Evolutionary conservation across 2,888 invertebrate species (phyloP).

Genomic region (Drosophila antonietae): DNA sequence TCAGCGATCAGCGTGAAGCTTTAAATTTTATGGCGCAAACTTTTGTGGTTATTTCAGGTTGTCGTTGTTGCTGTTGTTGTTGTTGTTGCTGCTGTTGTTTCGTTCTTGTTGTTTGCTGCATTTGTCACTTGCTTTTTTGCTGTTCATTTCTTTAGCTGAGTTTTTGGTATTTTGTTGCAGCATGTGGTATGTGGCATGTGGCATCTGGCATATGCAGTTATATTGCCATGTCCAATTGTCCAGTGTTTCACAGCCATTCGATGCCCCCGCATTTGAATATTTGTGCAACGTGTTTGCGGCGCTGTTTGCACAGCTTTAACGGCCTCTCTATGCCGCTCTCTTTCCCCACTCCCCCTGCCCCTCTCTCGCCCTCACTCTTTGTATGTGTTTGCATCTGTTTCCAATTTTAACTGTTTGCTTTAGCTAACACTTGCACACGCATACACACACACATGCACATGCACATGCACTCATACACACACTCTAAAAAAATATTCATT

Average conservation of each 20-base stretch:
- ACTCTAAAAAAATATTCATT: constrained; percentile 20
- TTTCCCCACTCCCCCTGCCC: too few relatives aligned
- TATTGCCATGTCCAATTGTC: constrained; percentile 54
- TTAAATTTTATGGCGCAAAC: constrained; percentile 55
- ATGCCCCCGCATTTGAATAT: constrained; percentile 63
- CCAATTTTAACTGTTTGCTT: constrained; percentile 65
- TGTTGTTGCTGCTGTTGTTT: neutral
- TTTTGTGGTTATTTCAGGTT: constrained; percentile 56
- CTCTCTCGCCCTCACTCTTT: constrained; percentile 2
- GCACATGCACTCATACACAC: neutral
- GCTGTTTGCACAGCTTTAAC: constrained; percentile 72
- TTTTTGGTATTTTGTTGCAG: constrained; percentile 54
- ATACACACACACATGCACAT: constrained; percentile 5
- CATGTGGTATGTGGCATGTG: constrained; percentile 54
- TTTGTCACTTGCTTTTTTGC: constrained; percentile 49
- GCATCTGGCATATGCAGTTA: constrained; percentile 63
- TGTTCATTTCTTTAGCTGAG: constrained; percentile 50
- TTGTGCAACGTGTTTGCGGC: constrained; percentile 78
- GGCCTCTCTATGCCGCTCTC: constrained; percentile 3
- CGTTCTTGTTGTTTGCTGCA: constrained; percentile 39
- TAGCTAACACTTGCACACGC: constrained; percentile 31
- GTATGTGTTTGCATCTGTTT: constrained; percentile 45
- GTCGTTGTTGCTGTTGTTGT: constrained; percentile 25
- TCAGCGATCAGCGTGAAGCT: constrained; percentile 33
- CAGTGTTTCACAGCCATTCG: constrained; percentile 39